Evolutionary conservation across 2,797 vertebrate genomes (phyloP).

Genomic region (Ceyx erithaca): DNA sequence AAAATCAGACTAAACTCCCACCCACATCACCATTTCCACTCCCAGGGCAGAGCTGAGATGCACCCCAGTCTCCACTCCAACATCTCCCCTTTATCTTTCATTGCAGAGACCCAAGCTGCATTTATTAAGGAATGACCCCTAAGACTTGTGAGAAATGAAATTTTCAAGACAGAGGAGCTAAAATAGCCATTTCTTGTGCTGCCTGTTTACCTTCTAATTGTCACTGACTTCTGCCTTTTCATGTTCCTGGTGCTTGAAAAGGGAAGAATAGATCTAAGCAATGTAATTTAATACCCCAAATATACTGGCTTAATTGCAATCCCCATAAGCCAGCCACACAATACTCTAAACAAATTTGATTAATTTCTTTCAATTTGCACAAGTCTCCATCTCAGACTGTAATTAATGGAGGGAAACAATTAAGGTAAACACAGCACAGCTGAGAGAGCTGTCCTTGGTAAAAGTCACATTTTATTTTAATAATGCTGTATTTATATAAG

Average conservation of each 20-base stretch:
- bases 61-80: background rate
- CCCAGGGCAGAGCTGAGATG: background rate
- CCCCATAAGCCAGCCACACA: constrained; percentile 40
- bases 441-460: constrained; percentile 35
- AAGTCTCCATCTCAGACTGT: constrained; percentile 55
- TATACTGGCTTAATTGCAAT: constrained; percentile 47
- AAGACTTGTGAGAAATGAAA: background rate
- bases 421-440: constrained; percentile 49
- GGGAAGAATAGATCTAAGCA: constrained; percentile 21
- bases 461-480: constrained; percentile 54
- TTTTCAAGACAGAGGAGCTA: background rate
- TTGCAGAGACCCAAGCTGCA: background rate
- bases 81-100: background rate
- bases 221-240: background rate
- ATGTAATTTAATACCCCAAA: constrained; percentile 57
- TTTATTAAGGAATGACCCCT: background rate
- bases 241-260: background rate
- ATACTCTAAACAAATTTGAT: constrained; percentile 67
- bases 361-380: constrained; percentile 68
- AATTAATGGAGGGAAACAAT: constrained; percentile 64
- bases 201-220: constrained; percentile 37
- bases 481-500: constrained; percentile 11
- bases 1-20: background rate
- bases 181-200: background rate
- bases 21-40: background rate